Conservation (phyloP, 2,888 invertebrate species). For the Hypolimnas misippus region DNA sequence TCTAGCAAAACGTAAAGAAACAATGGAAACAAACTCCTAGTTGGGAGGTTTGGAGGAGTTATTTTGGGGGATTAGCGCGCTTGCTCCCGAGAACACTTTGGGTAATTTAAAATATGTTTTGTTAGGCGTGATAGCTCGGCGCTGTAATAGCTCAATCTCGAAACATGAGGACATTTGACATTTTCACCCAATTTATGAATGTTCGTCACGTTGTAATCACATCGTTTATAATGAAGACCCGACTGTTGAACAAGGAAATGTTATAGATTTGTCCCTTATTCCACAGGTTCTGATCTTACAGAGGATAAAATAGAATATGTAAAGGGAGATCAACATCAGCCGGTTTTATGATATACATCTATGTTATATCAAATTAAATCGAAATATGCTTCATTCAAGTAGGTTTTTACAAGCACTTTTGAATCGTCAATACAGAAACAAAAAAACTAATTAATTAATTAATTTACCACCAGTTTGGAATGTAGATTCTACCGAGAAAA, state of each 20-base stretch:
- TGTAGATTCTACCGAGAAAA: too few relatives aligned
- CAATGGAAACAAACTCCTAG: conserved; percentile 35
- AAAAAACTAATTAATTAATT: too few relatives aligned
- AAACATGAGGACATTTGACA: conserved; percentile 2
- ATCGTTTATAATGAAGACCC: neutral
- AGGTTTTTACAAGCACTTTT: too few relatives aligned
- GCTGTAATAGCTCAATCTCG: conserved; percentile 13
- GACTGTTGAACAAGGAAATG: neutral
- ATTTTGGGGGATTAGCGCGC: conserved; percentile 70
- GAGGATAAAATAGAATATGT: too few relatives aligned
- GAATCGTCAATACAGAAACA: too few relatives aligned
- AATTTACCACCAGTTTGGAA: too few relatives aligned
- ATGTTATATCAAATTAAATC: too few relatives aligned
- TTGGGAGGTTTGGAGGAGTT: conserved; percentile 60
- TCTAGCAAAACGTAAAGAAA: neutral
- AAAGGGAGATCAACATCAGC: too few relatives aligned
- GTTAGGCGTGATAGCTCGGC: conserved; percentile 25
- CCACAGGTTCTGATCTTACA: neutral
- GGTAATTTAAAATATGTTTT: conserved; percentile 41
- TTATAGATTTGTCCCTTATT: neutral
- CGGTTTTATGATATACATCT: too few relatives aligned
- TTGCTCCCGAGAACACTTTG: conserved; percentile 39
- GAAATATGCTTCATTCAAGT: too few relatives aligned
- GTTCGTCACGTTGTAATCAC: neutral
- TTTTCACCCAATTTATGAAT: conserved; percentile 2